Evolutionary conservation across 2,113 vertebrate genomes (phyloP).

Genomic region (Piprites chloris): DNA sequence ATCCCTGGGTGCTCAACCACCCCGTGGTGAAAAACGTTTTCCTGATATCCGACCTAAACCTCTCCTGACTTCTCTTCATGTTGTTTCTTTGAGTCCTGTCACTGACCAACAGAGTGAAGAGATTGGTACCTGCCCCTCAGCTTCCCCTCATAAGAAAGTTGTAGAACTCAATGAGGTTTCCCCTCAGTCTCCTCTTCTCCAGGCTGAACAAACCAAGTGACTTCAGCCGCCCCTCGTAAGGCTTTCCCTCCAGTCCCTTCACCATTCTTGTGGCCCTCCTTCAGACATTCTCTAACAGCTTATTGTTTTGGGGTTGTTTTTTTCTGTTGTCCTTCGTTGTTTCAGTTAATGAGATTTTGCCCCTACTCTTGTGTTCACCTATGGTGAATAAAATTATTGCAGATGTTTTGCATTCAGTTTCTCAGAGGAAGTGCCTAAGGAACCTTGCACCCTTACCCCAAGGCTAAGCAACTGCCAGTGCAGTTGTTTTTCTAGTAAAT

Average conservation of each 20-base stretch:
- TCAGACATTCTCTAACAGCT: neutral
- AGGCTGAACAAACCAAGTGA: neutral
- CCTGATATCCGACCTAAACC: neutral
- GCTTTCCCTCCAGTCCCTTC: neutral
- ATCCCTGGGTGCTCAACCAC: neutral
- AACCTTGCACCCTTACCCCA: neutral
- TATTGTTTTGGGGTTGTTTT: neutral
- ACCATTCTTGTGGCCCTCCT: neutral
- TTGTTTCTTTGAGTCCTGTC: neutral
- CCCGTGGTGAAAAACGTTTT: neutral
- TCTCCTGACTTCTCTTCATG: neutral
- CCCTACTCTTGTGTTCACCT: neutral
- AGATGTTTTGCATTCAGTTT: neutral
- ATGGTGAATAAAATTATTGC: neutral
- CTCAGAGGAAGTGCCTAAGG: neutral
- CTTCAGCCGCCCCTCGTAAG: neutral
- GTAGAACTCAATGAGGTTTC: neutral
- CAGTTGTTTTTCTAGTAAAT: neutral
- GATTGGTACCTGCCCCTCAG: neutral
- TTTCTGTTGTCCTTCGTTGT: neutral
- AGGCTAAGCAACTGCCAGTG: neutral
- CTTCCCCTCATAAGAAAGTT: neutral
- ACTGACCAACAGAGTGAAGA: fast-evolving
- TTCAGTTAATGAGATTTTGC: neutral
- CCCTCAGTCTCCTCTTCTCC: neutral